These are phyloP conservation scores for Diuraphis noxia DNA, from an alignment of 1,140 invertebrate genomes.

Conservation along the genomic window DNA sequence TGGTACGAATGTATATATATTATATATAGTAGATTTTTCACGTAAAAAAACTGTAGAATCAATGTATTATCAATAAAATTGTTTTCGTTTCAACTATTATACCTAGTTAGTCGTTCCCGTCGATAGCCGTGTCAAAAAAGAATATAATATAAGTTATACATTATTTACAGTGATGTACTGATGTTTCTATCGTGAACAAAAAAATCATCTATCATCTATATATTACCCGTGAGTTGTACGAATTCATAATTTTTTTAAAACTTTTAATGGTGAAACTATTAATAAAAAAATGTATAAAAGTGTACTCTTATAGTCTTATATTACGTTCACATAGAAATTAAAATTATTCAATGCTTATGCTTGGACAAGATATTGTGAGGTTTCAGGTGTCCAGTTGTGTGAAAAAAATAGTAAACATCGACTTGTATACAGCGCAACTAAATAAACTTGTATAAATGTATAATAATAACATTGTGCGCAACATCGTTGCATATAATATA, in stretches of 20 bases:
- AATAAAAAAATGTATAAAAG: not conserved
- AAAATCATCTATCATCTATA: not conserved
- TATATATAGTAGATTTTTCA: not conserved
- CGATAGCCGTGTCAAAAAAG: not conserved
- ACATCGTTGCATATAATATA: not conserved
- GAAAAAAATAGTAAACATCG: not conserved
- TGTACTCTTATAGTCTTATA: not conserved
- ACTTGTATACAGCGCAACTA: not conserved
- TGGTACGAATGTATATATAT: not conserved
- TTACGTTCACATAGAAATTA: not conserved
- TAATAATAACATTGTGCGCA: not conserved
- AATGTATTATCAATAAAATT: not conserved
- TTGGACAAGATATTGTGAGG: not conserved
- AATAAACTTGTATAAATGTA: too few relatives aligned
- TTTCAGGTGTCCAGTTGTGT: not conserved
- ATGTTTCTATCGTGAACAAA: not conserved
- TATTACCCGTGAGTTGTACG: not conserved
- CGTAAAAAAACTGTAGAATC: not conserved
- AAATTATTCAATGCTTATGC: not conserved
- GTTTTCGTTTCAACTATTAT: not conserved
- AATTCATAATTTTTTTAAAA: slow-evolving; percentile 4
- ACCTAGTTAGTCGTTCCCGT: not conserved
- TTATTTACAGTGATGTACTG: too few relatives aligned
- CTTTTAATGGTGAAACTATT: not conserved
- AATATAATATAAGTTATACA: not conserved